phyloP scores from a whole-genome alignment of 2,888 invertebrate species.

The Leuctra nigra region DNA sequence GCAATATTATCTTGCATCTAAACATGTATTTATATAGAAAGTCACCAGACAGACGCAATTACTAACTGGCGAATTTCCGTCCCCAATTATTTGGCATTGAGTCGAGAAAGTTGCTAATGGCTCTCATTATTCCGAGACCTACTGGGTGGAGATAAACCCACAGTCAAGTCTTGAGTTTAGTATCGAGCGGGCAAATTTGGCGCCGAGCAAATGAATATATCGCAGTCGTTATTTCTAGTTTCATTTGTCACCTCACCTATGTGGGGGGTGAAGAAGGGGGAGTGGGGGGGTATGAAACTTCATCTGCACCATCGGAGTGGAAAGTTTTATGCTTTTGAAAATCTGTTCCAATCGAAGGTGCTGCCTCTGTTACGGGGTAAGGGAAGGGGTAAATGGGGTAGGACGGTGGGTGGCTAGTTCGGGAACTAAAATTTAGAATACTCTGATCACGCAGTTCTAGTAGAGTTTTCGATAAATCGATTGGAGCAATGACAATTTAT shows the following conservation, averaged over 20 bases:
- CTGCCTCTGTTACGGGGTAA: not conserved
- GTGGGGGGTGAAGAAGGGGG: too few relatives aligned
- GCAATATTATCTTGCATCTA: too few relatives aligned
- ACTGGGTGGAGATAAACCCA: too few relatives aligned
- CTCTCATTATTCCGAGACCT: too few relatives aligned
- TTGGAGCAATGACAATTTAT: not conserved
- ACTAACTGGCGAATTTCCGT: too few relatives aligned
- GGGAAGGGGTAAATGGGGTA: not conserved
- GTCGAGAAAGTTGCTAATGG: too few relatives aligned
- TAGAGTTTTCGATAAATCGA: not conserved
- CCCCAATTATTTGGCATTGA: too few relatives aligned
- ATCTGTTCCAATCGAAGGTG: not conserved
- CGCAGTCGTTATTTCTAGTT: conserved; percentile 7
- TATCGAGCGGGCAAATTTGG: too few relatives aligned
- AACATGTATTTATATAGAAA: too few relatives aligned
- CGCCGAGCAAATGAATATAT: too few relatives aligned
- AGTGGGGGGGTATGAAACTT: not conserved
- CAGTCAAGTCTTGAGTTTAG: too few relatives aligned
- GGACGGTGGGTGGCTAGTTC: not conserved
- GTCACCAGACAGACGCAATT: too few relatives aligned
- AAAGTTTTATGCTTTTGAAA: conserved; percentile 6
- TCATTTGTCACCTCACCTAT: conserved; percentile 3
- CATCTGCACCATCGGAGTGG: not conserved
- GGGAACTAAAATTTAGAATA: not conserved
- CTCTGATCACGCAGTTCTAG: not conserved